Base-by-base conservation (phyloP, 1,140 invertebrate genomes). In the Atta texana region DNA sequence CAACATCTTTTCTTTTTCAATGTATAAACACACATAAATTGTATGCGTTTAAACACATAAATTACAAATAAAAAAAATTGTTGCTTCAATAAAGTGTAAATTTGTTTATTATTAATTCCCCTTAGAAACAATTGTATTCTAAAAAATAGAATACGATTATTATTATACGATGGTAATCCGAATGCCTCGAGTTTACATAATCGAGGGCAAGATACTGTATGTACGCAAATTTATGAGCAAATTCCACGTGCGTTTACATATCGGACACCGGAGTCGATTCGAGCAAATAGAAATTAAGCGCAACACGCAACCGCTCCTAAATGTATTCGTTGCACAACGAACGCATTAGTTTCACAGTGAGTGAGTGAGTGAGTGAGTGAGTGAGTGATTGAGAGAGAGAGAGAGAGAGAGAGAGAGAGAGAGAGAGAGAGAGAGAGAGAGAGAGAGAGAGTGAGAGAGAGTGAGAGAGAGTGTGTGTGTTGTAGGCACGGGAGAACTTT, bases 261-360 rank as follows among this genome's bases (percentile, higher is more conserved):
- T 44, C 31, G 59, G 21, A 55, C 61, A 10, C 24, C 59, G 12
- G n/a, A 44, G 71, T 64, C 84, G 24, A 55, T 74, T 24, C 75
- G 63, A 39, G 61, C 69, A 92, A 93, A 92, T 93, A 91, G 88
- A 92, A 92, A 93, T 93, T 92, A 92, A 93, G 14, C 21, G 89
- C 88, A 88, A 74, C 89, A 57, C 88, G 53, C 78, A 89, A 93
- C 89, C 90, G 88, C 88, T 87, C 89, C 90, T 91, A 89, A 91
- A 92, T 92, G 86, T 87, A 81, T 88, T 91, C 77, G 90, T 93
- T 93, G 92, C 88, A 90, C 89, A 92, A 93, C 86, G 77, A 88
- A 88, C 77, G 51, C 68, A 64, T 91, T n/a, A 21, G n/a, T 39
- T 68, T 89, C 72, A 75, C 28, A 82, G 51, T 1, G 24, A 14